Conservation (phyloP, 2,888 invertebrate genomes). For the Ferrisia virgata region DNA sequence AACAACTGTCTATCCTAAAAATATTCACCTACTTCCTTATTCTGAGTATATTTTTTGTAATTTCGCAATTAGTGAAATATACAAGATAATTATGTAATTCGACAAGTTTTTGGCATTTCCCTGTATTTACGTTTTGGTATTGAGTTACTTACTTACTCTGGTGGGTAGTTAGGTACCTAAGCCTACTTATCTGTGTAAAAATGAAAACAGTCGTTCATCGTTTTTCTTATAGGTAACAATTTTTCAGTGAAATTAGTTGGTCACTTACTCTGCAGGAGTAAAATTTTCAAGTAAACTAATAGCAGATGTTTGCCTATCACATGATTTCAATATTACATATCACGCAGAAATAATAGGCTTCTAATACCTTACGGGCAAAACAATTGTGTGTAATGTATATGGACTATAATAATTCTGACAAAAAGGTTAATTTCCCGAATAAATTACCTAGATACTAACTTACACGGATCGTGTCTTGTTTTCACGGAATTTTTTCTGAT, state of each 20-base stretch:
- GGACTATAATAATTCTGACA: neutral
- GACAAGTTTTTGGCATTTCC: neutral
- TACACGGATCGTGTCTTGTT: neutral
- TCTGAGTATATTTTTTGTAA: neutral
- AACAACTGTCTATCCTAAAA: too few relatives aligned
- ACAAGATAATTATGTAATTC: neutral
- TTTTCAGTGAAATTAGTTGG: neutral
- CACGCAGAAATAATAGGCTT: neutral
- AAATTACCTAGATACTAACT: neutral
- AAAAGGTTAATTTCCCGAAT: neutral
- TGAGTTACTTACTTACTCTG: slow-evolving; percentile 32
- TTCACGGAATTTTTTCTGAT: neutral
- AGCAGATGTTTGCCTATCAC: too few relatives aligned
- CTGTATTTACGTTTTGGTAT: neutral
- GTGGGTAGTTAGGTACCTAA: too few relatives aligned
- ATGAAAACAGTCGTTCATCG: neutral
- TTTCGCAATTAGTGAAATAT: neutral
- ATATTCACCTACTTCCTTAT: too few relatives aligned
- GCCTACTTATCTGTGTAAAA: neutral
- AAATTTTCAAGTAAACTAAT: too few relatives aligned
- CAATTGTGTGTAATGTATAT: too few relatives aligned
- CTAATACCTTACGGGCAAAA: neutral
- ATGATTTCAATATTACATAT: too few relatives aligned
- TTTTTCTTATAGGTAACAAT: neutral
- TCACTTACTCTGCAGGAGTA: neutral